phyloP scores from a whole-genome alignment of 2,888 invertebrate genomes.

The Rhingia campestris region DNA sequence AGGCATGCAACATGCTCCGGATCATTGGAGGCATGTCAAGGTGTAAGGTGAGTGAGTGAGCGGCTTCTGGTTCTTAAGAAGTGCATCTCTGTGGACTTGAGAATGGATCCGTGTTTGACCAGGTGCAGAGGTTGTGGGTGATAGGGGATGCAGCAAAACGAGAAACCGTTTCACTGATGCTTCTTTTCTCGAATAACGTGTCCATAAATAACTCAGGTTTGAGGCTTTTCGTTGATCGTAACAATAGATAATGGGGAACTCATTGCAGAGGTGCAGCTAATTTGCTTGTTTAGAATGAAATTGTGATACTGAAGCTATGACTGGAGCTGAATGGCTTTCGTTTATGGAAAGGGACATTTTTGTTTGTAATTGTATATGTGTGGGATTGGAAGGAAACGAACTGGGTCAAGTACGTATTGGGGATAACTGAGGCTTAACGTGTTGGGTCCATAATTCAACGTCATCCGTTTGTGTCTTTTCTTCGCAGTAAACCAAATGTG shows the following conservation, averaged over 20 bases:
- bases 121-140: slow-evolving; percentile 71
- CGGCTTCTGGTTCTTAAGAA: slow-evolving; percentile 68
- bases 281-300: slow-evolving; percentile 68
- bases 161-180: slow-evolving; percentile 15
- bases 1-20: slow-evolving; percentile 66
- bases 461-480: too few species aligned
- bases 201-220: slow-evolving; percentile 71
- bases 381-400: not conserved
- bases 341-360: slow-evolving; percentile 18
- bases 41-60: slow-evolving; percentile 69
- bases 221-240: slow-evolving; percentile 66
- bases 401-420: not conserved
- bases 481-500: too few species aligned
- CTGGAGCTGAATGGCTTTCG: slow-evolving; percentile 10
- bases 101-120: slow-evolving; percentile 70
- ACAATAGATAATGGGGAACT: slow-evolving; percentile 64
- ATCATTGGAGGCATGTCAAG: slow-evolving; percentile 72
- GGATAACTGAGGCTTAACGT: not conserved
- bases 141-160: slow-evolving; percentile 31
- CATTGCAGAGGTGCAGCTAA: slow-evolving; percentile 70
- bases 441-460: too few species aligned
- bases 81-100: slow-evolving; percentile 38
- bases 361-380: not conserved
- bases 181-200: slow-evolving; percentile 59
- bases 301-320: slow-evolving; percentile 51